A percentile compares a stretch with the other conserved stretches of the same genome.
Conservation (phyloP, 2,888 invertebrate genomes). For the Sylvicola fuscatus region DNA sequence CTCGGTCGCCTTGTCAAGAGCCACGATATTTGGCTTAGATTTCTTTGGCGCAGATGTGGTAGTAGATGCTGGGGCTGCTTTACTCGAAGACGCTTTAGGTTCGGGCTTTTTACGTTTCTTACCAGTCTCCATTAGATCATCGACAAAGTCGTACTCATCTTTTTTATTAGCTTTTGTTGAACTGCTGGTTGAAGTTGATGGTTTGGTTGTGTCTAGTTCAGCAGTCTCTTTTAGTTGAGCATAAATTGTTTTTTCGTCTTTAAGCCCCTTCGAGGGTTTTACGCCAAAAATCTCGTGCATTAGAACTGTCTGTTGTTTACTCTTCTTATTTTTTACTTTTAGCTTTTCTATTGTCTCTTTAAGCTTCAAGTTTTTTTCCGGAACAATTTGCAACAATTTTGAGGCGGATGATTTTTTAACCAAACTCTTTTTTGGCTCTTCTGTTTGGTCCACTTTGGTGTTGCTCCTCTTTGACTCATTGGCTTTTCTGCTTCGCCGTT, state of each 20-base stretch:
- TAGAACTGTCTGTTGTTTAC: constrained; percentile 8
- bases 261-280: constrained; percentile 7
- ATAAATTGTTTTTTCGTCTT: constrained; percentile 6
- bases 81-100: constrained; percentile 11
- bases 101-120: neutral
- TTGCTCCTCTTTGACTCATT: constrained; percentile 15
- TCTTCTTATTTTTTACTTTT: constrained; percentile 27
- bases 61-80: constrained; percentile 8
- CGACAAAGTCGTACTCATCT: constrained; percentile 13
- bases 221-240: neutral
- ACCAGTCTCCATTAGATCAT: constrained; percentile 15
- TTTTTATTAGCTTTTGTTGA: constrained; percentile 1
- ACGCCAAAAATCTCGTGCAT: constrained; percentile 9
- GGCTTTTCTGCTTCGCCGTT: constrained; percentile 30
- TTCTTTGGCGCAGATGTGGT: constrained; percentile 6
- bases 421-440: constrained; percentile 8
- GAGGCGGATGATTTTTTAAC: constrained; percentile 14
- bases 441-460: constrained; percentile 6
- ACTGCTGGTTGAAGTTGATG: neutral
- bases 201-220: neutral
- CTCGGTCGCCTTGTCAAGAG: constrained; percentile 47
- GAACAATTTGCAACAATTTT: constrained; percentile 2
- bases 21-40: constrained; percentile 29
- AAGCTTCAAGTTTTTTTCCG: constrained; percentile 29
- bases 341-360: constrained; percentile 40